phyloP scores from a whole-genome alignment of 1,140 invertebrate species.

The Lasioglossum albipes region DNA sequence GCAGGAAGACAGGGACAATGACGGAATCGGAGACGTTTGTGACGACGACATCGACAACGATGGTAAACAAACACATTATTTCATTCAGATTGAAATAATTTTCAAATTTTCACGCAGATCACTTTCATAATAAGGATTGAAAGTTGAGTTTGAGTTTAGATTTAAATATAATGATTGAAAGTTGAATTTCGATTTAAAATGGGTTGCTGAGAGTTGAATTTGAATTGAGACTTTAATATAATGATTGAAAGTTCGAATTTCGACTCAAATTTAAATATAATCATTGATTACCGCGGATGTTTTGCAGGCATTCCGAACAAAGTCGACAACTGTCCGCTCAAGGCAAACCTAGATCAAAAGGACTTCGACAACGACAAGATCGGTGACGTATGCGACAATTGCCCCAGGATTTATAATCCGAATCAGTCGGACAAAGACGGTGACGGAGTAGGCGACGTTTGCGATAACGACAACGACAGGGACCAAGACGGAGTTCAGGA shows the following conservation, averaged over 20 bases:
- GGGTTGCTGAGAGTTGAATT: too few relatives aligned
- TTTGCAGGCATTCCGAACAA: conserved; percentile 84
- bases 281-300: too few relatives aligned
- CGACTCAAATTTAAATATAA: too few relatives aligned
- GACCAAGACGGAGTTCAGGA: conserved; percentile 85
- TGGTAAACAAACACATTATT: conserved; percentile 44
- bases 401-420: conserved; percentile 86
- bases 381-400: conserved; percentile 93
- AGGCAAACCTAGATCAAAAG: conserved; percentile 86
- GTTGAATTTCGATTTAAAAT: too few relatives aligned
- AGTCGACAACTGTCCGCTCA: conserved; percentile 88
- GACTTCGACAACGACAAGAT: conserved; percentile 88
- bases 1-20: conserved; percentile 91
- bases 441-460: conserved; percentile 73
- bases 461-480: conserved; percentile 73
- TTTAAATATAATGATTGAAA: too few relatives aligned
- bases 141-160: too few relatives aligned
- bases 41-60: conserved; percentile 93
- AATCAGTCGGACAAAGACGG: conserved; percentile 85
- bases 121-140: too few relatives aligned
- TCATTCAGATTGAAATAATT: too few relatives aligned
- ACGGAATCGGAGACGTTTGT: conserved; percentile 91
- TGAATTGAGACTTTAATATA: too few relatives aligned
- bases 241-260: too few relatives aligned
- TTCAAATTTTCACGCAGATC: too few relatives aligned